These are phyloP conservation scores for Xenops minutus DNA, from an alignment of 2,797 vertebrate genomes.

Conservation along the genomic window DNA sequence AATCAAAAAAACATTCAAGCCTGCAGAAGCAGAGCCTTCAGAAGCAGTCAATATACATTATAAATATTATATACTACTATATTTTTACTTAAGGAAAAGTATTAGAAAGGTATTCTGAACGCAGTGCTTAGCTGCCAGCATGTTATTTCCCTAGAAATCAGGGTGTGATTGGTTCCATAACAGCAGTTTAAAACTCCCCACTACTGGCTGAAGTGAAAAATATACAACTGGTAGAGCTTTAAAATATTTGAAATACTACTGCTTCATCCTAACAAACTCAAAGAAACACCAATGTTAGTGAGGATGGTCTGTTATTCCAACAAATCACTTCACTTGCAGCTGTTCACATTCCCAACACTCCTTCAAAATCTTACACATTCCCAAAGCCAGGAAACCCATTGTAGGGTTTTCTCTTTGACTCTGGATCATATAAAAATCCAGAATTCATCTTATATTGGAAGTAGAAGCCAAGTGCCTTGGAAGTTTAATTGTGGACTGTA, in stretches of 20 bases:
- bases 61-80: neutral
- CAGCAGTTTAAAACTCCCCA: neutral
- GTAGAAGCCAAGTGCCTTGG: neutral
- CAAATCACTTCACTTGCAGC: neutral
- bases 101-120: neutral
- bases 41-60: neutral
- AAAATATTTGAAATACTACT: neutral
- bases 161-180: neutral
- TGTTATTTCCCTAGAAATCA: neutral
- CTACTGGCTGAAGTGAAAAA: neutral
- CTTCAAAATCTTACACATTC: neutral
- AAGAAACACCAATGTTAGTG: neutral
- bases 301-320: neutral
- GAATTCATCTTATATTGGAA: neutral
- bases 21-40: neutral
- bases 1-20: neutral
- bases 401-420: neutral
- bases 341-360: neutral
- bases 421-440: neutral
- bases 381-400: neutral
- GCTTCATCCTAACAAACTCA: neutral
- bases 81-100: neutral
- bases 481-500: neutral
- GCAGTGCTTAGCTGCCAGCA: neutral
- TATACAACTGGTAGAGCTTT: neutral